Base-by-base conservation (phyloP, 92 coral and sea anemone species). In the Porites evermanni region DNA sequence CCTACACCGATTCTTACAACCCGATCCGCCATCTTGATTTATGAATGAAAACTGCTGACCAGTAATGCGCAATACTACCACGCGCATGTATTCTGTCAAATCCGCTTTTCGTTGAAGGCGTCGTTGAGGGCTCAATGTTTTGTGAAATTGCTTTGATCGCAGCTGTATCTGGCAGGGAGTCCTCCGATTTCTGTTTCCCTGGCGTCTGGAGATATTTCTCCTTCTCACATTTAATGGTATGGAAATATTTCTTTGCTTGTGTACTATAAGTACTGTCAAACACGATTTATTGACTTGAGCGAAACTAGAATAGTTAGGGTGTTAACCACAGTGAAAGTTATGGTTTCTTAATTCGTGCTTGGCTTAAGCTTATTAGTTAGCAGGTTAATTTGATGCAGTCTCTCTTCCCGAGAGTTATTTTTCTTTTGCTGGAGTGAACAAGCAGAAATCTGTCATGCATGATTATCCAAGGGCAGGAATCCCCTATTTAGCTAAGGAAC, bases 1-100 rank as follows among this genome's bases (percentile, higher is more conserved):
- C 80, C 72, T 7, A 73, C 74, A 61, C 80, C 83, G 20, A 76
- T 83, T 64, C 47, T 81, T 32, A 58, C 23, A 50, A 56, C 50
- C n/a, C 73, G 23, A 68, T 82, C 91, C 85, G 91, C 95, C 95
- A 92, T 89, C 87, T 88, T 91, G 90, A 64, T 78, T 81, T 84
- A 26, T 67, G 64, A 23, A 64, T n/a, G 64, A 61, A 66, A 23
- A 86, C 93, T 89, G 91, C 94, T 92, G 95, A 68, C 12, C 69
- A 64, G 56, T 1, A 8, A 17, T 47, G 50, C 72, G 82, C 82
- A 10, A 1, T 59, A 26, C 24, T 4, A 4, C 4, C 7, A 0
- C 64, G 73, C 72, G 71, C 79, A 61, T 60, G 50, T 21, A 52
- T 47, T 44, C 2, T 13, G 11, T 11, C 7, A 12, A 52, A 21